Evolutionary conservation across 2,113 vertebrate genomes (phyloP).

Genomic region (western clawed frog (Xenopus tropicalis)): UCB_Xtro_10.0 CM004452.2:51870501-51871000

Average conservation of each 20-base stretch:
- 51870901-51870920: not conserved
- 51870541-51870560: not conserved
- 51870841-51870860: not conserved
- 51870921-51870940: not conserved
- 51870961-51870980: not conserved
- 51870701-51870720: too few relatives aligned
- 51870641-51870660: too few relatives aligned
- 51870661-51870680: not conserved
- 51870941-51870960: too few relatives aligned
- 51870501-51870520: not conserved
- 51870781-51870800: not conserved
- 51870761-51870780: too few relatives aligned
- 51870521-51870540: too few relatives aligned
- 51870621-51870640: not conserved
- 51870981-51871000: not conserved
- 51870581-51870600: too few relatives aligned
- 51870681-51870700: not conserved
- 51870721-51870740: not conserved
- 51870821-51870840: too few relatives aligned
- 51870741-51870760: not conserved
- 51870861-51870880: not conserved
- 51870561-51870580: not conserved
- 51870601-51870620: not conserved
- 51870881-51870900: too few relatives aligned
- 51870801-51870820: not conserved